phyloP scores from a whole-genome alignment of 2,113 vertebrate species.

The Lathamus discolor region DNA sequence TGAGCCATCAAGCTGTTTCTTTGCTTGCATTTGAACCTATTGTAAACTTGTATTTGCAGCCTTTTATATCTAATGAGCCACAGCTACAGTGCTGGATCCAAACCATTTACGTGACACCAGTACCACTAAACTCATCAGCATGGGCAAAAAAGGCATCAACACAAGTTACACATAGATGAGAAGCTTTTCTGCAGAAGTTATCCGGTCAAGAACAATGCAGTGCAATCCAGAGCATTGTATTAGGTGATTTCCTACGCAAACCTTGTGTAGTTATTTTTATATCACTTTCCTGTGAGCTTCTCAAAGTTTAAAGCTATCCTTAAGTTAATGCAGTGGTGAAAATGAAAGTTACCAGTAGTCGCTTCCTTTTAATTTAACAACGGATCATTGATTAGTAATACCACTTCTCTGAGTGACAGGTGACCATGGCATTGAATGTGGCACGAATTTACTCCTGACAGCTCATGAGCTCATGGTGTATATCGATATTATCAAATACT shows the following conservation, averaged over 20 bases:
- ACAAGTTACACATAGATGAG: background rate
- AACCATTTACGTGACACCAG: background rate
- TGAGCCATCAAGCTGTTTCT: background rate
- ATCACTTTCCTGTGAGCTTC: background rate
- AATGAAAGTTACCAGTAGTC: background rate
- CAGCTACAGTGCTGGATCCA: background rate
- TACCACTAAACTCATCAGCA: background rate
- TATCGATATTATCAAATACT: background rate
- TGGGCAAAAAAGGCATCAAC: background rate
- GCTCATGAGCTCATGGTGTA: background rate
- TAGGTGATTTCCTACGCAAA: background rate
- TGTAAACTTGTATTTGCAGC: background rate
- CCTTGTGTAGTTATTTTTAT: background rate
- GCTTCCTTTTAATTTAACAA: background rate
- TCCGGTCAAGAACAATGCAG: background rate
- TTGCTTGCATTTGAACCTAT: background rate
- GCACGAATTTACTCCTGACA: background rate
- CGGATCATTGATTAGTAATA: background rate
- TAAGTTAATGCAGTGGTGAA: background rate
- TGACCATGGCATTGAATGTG: background rate
- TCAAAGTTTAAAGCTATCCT: background rate
- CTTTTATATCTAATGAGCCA: background rate
- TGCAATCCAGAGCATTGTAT: background rate
- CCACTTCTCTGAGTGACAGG: background rate
- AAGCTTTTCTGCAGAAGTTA: constrained; percentile 43